Evolutionary conservation across 2,113 vertebrate species (phyloP).

Genomic region (Macrotis lagotis): DNA sequence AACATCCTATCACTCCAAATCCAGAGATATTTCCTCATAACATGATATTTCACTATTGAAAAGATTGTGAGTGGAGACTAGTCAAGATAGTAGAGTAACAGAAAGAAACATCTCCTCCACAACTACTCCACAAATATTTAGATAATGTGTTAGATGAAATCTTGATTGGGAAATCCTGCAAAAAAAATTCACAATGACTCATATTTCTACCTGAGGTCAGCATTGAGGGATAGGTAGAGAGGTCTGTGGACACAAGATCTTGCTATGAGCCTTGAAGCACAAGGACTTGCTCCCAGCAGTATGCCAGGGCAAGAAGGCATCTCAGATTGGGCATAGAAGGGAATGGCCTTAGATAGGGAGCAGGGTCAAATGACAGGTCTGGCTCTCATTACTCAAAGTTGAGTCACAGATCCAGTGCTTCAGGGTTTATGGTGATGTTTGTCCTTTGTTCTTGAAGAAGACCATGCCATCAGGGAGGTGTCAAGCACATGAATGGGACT

Average conservation of each 20-base stretch:
- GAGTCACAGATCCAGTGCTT: not conserved
- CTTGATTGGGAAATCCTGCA: not conserved
- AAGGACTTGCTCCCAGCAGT: not conserved
- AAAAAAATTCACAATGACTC: no score
- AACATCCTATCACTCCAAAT: not conserved
- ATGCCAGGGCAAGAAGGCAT: not conserved
- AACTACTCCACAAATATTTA: not conserved
- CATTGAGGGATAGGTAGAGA: not conserved
- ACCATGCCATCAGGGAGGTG: no score
- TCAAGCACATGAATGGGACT: no score
- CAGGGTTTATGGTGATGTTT: no score
- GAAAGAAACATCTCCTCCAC: not conserved
- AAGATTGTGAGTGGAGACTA: not conserved
- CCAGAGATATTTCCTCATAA: not conserved
- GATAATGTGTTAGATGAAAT: not conserved
- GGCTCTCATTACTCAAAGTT: not conserved
- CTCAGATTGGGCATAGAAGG: not conserved
- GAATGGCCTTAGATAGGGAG: not conserved
- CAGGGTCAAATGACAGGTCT: not conserved
- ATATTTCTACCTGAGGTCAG: not conserved
- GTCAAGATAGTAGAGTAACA: not conserved
- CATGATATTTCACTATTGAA: not conserved
- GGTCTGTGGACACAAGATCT: not conserved
- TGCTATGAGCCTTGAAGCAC: not conserved
- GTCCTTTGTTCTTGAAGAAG: no score